These are phyloP conservation scores for Triplophysa rosa DNA, from an alignment of 2,113 vertebrate species.

Conservation along the genomic window DNA sequence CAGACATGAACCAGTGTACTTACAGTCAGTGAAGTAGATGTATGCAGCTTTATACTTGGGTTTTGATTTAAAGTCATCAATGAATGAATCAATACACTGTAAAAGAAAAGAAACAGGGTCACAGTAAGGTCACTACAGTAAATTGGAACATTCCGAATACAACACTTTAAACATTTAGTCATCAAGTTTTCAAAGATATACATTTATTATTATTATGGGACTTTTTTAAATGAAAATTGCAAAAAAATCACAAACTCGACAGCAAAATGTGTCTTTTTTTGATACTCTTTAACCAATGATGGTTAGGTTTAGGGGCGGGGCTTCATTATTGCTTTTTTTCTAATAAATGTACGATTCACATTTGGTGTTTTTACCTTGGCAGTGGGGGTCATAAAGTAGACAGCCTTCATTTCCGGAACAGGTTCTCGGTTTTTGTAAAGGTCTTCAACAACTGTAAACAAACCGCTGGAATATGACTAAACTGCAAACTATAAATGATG, in stretches of 20 bases:
- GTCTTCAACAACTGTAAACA: slow-evolving; percentile 88
- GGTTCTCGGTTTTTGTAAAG: slow-evolving; percentile 89
- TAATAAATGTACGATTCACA: no score
- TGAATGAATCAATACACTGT: slow-evolving; percentile 89
- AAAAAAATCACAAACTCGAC: no score
- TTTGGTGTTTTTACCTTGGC: slow-evolving; percentile 73
- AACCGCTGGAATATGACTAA: slow-evolving; percentile 35
- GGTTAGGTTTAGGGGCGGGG: no score
- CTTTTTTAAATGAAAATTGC: no score
- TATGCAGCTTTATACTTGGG: slow-evolving; percentile 92
- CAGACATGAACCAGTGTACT: slow-evolving; percentile 67
- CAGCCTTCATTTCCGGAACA: slow-evolving; percentile 90
- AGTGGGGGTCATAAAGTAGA: slow-evolving; percentile 93
- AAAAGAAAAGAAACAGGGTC: slow-evolving; percentile 19
- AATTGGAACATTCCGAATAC: background rate
- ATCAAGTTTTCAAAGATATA: no score
- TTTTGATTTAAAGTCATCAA: slow-evolving; percentile 87
- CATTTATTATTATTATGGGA: no score
- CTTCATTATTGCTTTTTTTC: no score
- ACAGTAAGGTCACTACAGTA: slow-evolving; percentile 6
- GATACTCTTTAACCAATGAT: no score
- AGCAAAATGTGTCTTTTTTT: no score
- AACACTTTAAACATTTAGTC: no score
- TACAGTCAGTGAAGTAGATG: slow-evolving; percentile 96
- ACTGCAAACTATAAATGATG: background rate